Percentiles rank a stretch among this genome's conserved stretches.
Conservation (phyloP, 2,797 vertebrate species). For the Apogon talboti region DNA sequence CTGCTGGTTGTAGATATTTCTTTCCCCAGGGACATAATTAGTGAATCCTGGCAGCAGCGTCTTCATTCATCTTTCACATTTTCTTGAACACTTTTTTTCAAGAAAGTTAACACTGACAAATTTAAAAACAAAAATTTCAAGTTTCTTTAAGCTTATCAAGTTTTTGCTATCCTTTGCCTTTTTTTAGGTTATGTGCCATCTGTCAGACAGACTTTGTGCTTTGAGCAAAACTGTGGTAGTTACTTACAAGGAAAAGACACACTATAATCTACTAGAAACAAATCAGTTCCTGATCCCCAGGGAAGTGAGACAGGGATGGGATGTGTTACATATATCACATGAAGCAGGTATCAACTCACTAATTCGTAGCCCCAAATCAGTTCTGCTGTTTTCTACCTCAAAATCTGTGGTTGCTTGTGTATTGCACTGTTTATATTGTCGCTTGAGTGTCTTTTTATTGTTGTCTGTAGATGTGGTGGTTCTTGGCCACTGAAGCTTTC, state of each 20-base stretch:
- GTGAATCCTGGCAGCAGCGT: constrained; percentile 36
- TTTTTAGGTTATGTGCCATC: constrained; percentile 2
- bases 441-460: too few species aligned
- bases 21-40: constrained; percentile 59
- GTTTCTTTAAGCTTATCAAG: background rate
- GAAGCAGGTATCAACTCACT: background rate
- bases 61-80: constrained; percentile 54
- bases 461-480: too few species aligned
- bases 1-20: constrained; percentile 45
- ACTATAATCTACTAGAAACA: background rate
- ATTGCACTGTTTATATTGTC: too few species aligned
- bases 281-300: background rate
- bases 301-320: background rate
- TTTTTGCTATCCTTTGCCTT: constrained; percentile 13
- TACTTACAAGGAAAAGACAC: background rate
- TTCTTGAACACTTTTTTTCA: constrained; percentile 31
- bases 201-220: background rate
- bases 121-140: constrained; percentile 15
- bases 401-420: background rate
- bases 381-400: background rate
- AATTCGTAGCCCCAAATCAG: background rate
- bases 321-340: background rate
- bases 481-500: background rate
- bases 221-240: background rate
- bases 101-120: constrained; percentile 50